Percentiles rank a stretch among this genome's conserved stretches.
Evolutionary conservation across 2,113 vertebrate species (phyloP).

Genomic region (Jaculus jaculus): DNA sequence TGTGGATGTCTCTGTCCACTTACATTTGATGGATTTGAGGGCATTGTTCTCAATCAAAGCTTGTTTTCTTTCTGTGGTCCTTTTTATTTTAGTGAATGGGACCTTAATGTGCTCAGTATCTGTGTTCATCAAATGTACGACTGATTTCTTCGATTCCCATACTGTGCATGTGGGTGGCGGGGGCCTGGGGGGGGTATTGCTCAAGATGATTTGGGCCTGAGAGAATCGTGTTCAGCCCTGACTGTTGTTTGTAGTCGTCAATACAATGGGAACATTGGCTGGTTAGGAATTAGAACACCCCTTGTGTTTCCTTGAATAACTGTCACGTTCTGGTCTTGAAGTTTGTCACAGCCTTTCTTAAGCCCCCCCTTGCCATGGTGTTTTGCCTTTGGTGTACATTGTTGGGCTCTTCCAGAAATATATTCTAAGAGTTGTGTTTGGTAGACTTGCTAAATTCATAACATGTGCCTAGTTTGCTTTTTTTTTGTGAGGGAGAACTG

Average conservation of each 20-base stretch:
- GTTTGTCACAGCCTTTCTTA: conserved; percentile 48
- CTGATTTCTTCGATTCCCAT: conserved; percentile 37
- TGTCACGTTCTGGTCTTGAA: background rate
- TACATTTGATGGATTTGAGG: background rate
- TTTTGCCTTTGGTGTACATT: conserved; percentile 40
- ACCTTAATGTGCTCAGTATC: background rate
- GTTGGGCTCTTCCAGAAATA: background rate
- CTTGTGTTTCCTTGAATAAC: conserved; percentile 49
- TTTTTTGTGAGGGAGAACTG: background rate
- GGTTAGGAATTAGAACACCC: background rate
- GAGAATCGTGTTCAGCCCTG: background rate
- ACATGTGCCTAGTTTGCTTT: background rate
- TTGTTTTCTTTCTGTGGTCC: background rate
- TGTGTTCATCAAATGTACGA: conserved; percentile 8
- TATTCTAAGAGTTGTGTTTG: conserved; percentile 31
- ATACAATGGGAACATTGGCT: background rate
- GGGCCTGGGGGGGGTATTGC: background rate
- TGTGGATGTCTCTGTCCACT: background rate
- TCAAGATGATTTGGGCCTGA: background rate
- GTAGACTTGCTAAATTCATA: conserved; percentile 1
- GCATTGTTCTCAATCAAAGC: background rate
- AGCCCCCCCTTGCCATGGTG: background rate
- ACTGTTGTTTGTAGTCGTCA: background rate
- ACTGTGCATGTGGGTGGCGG: background rate
- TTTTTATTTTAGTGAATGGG: background rate